phyloP scores from a whole-genome alignment of 2,113 vertebrate genomes.

The Cottus gobio region DNA sequence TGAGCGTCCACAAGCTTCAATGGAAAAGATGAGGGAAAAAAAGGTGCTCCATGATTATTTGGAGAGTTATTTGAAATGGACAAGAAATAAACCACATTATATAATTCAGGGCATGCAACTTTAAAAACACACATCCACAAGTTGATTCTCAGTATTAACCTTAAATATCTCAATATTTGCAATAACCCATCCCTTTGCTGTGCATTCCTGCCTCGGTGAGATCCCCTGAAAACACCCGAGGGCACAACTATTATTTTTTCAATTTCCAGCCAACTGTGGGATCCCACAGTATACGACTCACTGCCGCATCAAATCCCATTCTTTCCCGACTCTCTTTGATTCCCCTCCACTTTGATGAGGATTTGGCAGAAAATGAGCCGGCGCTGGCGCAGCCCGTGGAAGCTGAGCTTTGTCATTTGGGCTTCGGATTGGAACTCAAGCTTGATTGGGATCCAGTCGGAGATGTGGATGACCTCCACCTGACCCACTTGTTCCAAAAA shows the following conservation, averaged over 20 bases:
- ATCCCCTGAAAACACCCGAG: slow-evolving; percentile 22
- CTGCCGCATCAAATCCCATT: slow-evolving; percentile 54
- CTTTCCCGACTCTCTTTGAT: slow-evolving; percentile 59
- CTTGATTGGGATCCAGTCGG: slow-evolving; percentile 60
- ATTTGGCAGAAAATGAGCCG: slow-evolving; percentile 71
- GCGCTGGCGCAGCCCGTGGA: slow-evolving; percentile 30
- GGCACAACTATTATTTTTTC: slow-evolving; percentile 51
- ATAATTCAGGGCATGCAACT: background rate
- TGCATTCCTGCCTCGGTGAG: slow-evolving; percentile 36
- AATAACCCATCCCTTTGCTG: background rate
- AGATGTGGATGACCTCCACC: slow-evolving; percentile 60
- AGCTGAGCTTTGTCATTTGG: slow-evolving; percentile 60
- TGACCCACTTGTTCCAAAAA: slow-evolving; percentile 63
- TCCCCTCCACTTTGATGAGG: slow-evolving; percentile 65
- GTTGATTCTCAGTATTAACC: background rate
- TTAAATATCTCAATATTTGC: slow-evolving; percentile 5
- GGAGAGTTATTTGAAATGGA: background rate
- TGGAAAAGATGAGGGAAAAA: background rate
- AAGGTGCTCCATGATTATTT: background rate
- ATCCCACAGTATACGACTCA: slow-evolving; percentile 55
- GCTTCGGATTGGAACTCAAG: slow-evolving; percentile 58
- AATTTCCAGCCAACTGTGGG: slow-evolving; percentile 53
- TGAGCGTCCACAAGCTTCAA: slow-evolving; percentile 1
- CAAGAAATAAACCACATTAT: slow-evolving; percentile 7
- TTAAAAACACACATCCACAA: slow-evolving; percentile 22